A percentile compares a stretch with the other conserved stretches of the same genome.
Conservation (phyloP, 1,140 invertebrate species). For the Rhysida immarginata region DNA sequence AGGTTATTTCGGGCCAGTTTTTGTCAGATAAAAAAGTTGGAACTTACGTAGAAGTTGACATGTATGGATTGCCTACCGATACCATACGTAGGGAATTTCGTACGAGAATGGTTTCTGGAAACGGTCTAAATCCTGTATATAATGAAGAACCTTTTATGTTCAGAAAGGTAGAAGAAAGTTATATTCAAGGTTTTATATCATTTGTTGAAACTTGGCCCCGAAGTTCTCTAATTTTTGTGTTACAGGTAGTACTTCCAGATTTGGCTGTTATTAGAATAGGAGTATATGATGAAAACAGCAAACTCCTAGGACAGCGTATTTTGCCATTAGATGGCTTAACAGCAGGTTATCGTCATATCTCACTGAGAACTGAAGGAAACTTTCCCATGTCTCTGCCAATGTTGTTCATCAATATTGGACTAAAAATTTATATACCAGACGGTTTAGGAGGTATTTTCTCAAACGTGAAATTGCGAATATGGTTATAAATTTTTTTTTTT, state of each 20-base stretch:
- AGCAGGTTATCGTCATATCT: conserved; percentile 94
- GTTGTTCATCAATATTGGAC: conserved; percentile 96
- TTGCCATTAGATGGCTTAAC: conserved; percentile 94
- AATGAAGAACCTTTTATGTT: conserved; percentile 98
- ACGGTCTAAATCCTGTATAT: conserved; percentile 94
- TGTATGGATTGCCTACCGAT: conserved; percentile 98
- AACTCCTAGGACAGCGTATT: conserved; percentile 91
- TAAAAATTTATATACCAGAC: conserved; percentile 99
- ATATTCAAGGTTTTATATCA: neutral
- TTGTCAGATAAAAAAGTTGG: conserved; percentile 97
- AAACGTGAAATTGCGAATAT: too few species aligned
- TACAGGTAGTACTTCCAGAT: conserved; percentile 86
- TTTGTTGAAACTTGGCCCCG: too few species aligned
- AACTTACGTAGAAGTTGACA: conserved; percentile 99
- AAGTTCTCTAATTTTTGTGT: too few species aligned
- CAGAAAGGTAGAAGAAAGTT: conserved; percentile 53
- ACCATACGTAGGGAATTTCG: conserved; percentile 97
- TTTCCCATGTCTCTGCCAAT: conserved; percentile 97
- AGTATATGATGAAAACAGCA: conserved; percentile 97
- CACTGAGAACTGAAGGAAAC: conserved; percentile 92
- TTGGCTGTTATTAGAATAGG: conserved; percentile 92
- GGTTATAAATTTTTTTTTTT: too few species aligned
- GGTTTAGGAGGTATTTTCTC: conserved; percentile 79
- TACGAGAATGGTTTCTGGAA: conserved; percentile 85
- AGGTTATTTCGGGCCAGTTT: conserved; percentile 98